Conservation (phyloP, 2,113 vertebrate genomes). For the Gavialis gangeticus region DNA sequence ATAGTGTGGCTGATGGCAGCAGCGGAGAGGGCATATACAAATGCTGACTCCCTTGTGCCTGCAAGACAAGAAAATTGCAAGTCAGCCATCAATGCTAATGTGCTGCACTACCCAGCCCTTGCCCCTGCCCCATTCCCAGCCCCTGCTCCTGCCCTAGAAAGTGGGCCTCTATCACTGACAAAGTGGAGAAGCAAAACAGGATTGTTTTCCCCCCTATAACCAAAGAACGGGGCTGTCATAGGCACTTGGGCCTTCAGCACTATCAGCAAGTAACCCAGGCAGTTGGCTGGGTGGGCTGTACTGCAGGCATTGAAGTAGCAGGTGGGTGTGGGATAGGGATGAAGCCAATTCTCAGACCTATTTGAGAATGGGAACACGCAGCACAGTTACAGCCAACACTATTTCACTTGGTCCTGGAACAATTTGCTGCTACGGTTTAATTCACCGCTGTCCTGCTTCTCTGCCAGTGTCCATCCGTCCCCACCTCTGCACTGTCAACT, state of each 20-base stretch:
- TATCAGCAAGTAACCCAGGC: background rate
- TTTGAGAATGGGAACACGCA: background rate
- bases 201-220: background rate
- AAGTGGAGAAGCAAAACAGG: background rate
- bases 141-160: background rate
- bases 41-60: slow-evolving; percentile 97
- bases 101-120: background rate
- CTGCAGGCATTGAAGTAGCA: background rate
- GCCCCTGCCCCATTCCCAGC: background rate
- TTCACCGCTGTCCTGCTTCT: no score
- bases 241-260: rapidly evolving
- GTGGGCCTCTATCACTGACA: background rate
- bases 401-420: no score
- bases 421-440: no score
- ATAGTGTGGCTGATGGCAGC: slow-evolving; percentile 97
- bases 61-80: slow-evolving; percentile 32
- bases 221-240: background rate
- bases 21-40: slow-evolving; percentile 95
- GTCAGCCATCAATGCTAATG: background rate
- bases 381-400: no score
- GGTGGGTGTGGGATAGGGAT: background rate
- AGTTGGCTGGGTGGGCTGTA: background rate
- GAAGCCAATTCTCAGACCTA: background rate
- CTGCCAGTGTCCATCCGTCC: no score
- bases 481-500: no score